Percentiles rank a stretch among this genome's conserved stretches.
Evolutionary conservation across 2,113 vertebrate genomes (phyloP).

Genomic region (Pandion haliaetus): DNA sequence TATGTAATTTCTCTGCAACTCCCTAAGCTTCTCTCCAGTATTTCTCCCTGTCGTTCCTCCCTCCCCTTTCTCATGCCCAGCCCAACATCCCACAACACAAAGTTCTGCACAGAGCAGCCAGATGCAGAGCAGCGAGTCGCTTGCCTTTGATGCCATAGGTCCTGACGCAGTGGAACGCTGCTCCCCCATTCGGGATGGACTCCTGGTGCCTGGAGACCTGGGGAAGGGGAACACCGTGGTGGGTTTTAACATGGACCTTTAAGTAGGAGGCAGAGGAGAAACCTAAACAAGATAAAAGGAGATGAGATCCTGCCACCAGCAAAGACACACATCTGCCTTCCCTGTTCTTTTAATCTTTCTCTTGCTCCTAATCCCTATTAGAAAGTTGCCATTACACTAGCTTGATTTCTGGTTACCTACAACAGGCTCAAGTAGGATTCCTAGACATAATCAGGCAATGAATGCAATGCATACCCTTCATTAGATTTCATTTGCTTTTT

Average conservation of each 20-base stretch:
- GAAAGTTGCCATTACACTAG: neutral
- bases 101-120: conserved; percentile 76
- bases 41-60: conserved; percentile 19
- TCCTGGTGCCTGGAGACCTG: conserved; percentile 95
- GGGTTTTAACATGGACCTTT: conserved; percentile 99
- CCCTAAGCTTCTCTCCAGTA: neutral
- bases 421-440: neutral
- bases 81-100: conserved; percentile 60
- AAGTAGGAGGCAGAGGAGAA: conserved; percentile 99
- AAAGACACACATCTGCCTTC: conserved; percentile 73
- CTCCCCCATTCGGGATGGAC: conserved; percentile 94
- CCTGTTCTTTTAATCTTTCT: conserved; percentile 34
- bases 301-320: conserved; percentile 84
- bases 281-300: conserved; percentile 97
- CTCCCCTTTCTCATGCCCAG: conserved; percentile 60
- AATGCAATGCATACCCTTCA: neutral
- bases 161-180: conserved; percentile 98
- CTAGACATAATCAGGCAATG: neutral
- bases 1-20: neutral
- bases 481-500: neutral
- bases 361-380: conserved; percentile 10
- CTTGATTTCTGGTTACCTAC: conserved; percentile 9
- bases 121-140: conserved; percentile 86
- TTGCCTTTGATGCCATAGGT: conserved; percentile 99
- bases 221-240: conserved; percentile 97